phyloP scores from a whole-genome alignment of 2,888 invertebrate genomes.

The Ormyrus labotus region DNA sequence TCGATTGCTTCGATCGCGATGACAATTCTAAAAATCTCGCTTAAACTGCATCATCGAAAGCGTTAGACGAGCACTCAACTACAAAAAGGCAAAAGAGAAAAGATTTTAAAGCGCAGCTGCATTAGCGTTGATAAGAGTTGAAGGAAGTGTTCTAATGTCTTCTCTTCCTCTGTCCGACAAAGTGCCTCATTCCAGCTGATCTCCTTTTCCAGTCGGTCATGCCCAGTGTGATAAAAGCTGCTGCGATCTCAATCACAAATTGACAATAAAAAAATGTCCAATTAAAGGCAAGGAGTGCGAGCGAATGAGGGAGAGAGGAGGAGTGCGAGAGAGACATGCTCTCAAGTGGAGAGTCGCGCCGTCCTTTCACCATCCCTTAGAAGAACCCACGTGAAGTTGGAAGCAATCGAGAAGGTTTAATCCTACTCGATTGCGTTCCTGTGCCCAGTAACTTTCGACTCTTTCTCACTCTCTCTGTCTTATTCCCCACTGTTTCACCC shows the following conservation, averaged over 20 bases:
- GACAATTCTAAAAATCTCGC: background rate
- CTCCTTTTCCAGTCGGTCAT: conserved; percentile 55
- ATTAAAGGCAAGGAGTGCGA: conserved; percentile 68
- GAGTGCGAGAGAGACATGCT: conserved; percentile 35
- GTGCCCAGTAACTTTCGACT: conserved; percentile 65
- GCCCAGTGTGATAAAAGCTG: conserved; percentile 64
- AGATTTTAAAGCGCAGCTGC: conserved; percentile 46
- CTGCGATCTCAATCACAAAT: conserved; percentile 73
- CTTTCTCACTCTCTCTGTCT: conserved; percentile 57
- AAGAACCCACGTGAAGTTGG: conserved; percentile 70
- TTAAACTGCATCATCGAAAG: background rate
- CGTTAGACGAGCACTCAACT: background rate
- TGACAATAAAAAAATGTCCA: conserved; percentile 75
- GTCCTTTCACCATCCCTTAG: conserved; percentile 61
- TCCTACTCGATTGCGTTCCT: conserved; percentile 74
- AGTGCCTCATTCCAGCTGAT: conserved; percentile 65
- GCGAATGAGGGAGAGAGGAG: conserved; percentile 47
- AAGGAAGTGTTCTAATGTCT: conserved; percentile 66
- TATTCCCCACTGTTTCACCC: no score
- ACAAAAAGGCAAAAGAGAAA: conserved; percentile 44
- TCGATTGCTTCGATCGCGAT: background rate
- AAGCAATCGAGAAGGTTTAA: conserved; percentile 75
- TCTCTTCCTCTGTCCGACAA: conserved; percentile 59
- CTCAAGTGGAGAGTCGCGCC: conserved; percentile 54
- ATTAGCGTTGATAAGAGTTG: conserved; percentile 67